Percentiles rank a stretch among this genome's conserved stretches.
Evolutionary conservation across 1,140 invertebrate genomes (phyloP).

Genomic region (Conus ventricosus): DNA sequence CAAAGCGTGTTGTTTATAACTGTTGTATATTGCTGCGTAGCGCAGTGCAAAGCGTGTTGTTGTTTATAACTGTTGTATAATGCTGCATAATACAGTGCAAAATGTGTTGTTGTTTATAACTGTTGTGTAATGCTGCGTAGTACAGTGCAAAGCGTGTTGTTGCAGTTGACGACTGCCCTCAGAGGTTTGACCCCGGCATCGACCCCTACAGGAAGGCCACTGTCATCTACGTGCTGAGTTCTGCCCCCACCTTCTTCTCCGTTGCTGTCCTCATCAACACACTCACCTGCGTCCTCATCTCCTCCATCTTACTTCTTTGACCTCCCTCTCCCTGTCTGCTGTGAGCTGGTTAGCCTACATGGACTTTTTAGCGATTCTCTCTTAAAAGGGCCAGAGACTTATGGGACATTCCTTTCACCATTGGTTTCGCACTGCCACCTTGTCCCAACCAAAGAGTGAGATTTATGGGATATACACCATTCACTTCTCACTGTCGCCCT

Average conservation of each 20-base stretch:
- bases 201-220: constrained; percentile 66
- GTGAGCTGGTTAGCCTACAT: no score
- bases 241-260: constrained; percentile 25
- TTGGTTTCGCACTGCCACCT: no score
- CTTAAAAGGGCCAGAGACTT: no score
- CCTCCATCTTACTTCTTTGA: background rate
- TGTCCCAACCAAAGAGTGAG: no score
- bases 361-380: no score
- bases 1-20: no score
- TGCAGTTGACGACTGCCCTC: constrained; percentile 74
- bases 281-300: background rate
- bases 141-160: background rate
- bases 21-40: no score
- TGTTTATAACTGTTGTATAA: background rate
- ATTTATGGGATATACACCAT: no score
- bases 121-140: background rate
- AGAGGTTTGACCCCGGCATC: constrained; percentile 71
- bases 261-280: background rate
- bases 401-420: no score
- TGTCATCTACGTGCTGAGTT: constrained; percentile 66
- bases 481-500: no score
- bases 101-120: background rate
- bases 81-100: no score
- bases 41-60: background rate
- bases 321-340: no score